Evolutionary conservation across 2,113 vertebrate species (phyloP), one percentile per base, ranked within the genome.

Genomic region (Tenrec ecaudatus): DNA sequence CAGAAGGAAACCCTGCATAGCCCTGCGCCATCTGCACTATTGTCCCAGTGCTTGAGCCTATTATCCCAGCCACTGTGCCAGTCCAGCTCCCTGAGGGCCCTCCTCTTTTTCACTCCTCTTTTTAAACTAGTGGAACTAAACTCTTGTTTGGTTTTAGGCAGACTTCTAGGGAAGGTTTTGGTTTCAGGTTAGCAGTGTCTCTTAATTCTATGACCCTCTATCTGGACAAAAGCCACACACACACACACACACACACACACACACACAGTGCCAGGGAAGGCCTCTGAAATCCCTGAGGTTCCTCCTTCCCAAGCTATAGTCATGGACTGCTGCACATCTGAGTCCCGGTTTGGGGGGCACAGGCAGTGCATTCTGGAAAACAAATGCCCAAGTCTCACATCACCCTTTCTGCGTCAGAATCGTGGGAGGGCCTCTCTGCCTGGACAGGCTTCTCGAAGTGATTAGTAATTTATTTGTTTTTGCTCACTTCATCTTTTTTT

Each of bases 221-320:
- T 58, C 47, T 91, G 31, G 36, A 82, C 25, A 84, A 93, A 90
- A 87, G 62, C 36, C 84, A 33, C 89, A 78, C 64, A 31, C 6
- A 79, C 3, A 84, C 53, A 62, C 60, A 62, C 3, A 62, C 60
- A 62, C 60, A 64, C 76, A 69, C 91, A 3, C 47, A 84, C 53
- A 62, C 60, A 62, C 23, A 62, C 60, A 87, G 7, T 53, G 10
- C 38, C 11, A 29, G 53, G 10, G 29, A 17, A 20, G 16, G 3
- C 36, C 57, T 6, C 3, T 33, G 23, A 80, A 80, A 16, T 89
- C 89, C 29, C 47, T 12, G 2, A 91, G 12, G 62, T 12, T 3
- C 40, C 36, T 53, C 43, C 15, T 95, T 94, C 62, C 75, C 47
- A 75, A 90, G 64, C 57, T 87, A 38, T 33, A 78, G 79, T 89